phyloP scores from a whole-genome alignment of 2,888 invertebrate species.

The Reticulitermes lucifugus region DNA sequence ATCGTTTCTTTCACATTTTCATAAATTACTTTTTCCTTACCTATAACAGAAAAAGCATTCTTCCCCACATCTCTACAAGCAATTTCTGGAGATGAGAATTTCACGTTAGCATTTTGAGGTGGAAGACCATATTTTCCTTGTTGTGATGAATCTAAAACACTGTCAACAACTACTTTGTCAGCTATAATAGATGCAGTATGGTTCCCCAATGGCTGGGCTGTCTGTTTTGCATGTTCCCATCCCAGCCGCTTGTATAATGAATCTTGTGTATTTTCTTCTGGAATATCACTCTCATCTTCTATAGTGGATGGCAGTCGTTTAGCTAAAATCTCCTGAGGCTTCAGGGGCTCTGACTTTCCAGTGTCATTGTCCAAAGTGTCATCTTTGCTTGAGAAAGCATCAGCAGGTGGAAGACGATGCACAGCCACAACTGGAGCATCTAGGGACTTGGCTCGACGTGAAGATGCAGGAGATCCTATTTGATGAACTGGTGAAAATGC shows the following conservation, averaged over 20 bases:
- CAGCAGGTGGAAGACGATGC: slow-evolving; percentile 82
- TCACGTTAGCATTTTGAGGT: neutral
- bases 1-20: neutral
- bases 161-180: neutral
- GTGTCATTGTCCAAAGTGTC: slow-evolving; percentile 83
- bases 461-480: slow-evolving; percentile 78
- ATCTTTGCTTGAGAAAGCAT: slow-evolving; percentile 90
- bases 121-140: neutral
- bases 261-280: neutral
- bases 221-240: neutral
- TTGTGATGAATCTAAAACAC: neutral
- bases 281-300: slow-evolving; percentile 8
- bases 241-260: neutral
- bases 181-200: too few species aligned
- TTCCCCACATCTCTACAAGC: neutral
- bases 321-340: slow-evolving; percentile 7
- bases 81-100: neutral
- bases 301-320: slow-evolving; percentile 33
- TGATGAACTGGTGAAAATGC: slow-evolving; percentile 79
- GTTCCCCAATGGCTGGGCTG: neutral
- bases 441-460: slow-evolving; percentile 84
- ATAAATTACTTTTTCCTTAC: neutral
- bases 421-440: slow-evolving; percentile 87
- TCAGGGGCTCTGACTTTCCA: slow-evolving; percentile 55
- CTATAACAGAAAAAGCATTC: neutral